phyloP scores from a whole-genome alignment of 2,797 vertebrate genomes.

The Glyptemys insculpta region DNA sequence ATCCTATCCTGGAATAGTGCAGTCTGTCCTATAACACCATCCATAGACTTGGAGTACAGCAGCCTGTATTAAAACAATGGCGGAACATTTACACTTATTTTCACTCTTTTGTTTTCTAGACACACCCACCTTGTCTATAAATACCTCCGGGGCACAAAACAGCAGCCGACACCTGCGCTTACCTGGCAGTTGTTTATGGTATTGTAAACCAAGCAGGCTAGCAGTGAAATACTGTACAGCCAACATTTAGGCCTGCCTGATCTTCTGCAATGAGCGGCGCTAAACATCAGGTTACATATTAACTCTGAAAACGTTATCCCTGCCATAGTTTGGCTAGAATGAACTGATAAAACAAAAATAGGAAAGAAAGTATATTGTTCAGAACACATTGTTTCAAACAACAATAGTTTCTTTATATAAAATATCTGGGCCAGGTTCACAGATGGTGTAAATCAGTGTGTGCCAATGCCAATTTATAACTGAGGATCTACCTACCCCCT shows the following conservation, averaged over 20 bases:
- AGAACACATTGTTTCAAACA: neutral
- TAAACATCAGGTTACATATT: neutral
- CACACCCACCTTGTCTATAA: neutral
- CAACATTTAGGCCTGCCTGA: neutral
- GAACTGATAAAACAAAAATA: rapidly evolving
- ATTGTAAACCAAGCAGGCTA: slow-evolving; percentile 32
- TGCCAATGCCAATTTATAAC: neutral
- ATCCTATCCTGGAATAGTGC: rapidly evolving
- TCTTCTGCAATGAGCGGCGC: neutral
- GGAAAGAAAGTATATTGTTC: neutral
- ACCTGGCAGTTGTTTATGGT: slow-evolving; percentile 41
- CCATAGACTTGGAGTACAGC: rapidly evolving
- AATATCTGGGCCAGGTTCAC: neutral
- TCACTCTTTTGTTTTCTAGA: slow-evolving; percentile 22
- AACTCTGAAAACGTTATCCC: neutral
- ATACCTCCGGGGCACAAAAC: slow-evolving; percentile 48
- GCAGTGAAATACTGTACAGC: neutral
- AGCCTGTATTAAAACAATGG: neutral
- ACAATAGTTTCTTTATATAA: neutral
- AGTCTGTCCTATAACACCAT: neutral
- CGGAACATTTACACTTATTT: neutral
- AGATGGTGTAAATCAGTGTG: neutral
- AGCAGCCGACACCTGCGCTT: slow-evolving; percentile 32
- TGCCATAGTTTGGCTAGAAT: neutral
- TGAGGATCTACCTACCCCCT: neutral